Evolutionary conservation across 1,140 invertebrate species (phyloP), one percentile per base, ranked within the genome.

Genomic region (Drosophila sucinea): DNA sequence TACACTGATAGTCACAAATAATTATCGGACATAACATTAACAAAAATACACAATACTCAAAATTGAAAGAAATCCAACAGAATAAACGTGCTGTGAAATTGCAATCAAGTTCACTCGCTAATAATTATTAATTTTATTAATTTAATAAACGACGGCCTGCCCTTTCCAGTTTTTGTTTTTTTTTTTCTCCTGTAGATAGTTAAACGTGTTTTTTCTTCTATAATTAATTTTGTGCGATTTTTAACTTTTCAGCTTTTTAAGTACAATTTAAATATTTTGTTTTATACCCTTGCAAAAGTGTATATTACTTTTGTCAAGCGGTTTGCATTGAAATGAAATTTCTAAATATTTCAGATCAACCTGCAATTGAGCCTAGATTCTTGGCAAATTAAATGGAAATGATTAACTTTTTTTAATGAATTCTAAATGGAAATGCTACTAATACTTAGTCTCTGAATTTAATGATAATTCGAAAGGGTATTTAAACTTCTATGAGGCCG

Each of bases 41-140:
- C 2, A 27, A 54, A 47, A 56, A 47, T 8, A 44, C 17, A 17
- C 17, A 17, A 17, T 17, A 17, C 17, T 56, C 25, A 47, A 40
- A 56, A 23, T 25, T 4, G 11, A 4, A 30, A 23, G 10, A 11
- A 38, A 30, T 38, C 11, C 8, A n/a, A 57, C 17, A 8, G 17
- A 62, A 66, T 30, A 51, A 76, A 70, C 17, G 73, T 61, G 57
- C 67, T 60, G 41, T 58, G 35, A 60, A 76, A 54, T 55, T 65
- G 30, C 30, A 70, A 67, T 47, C 44, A 51, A 51, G 23, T 51
- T 23, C 44, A 27, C 44, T 51, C 1, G 44, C 60, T 38, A 58
- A 32, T 62, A 60, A 67, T 71, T 77, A 58, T 77, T 66, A 77
- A 77, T 61, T 77, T 61, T 44, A 44, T 70, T 57, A 71, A 77